These are phyloP conservation scores for Brachypterus glaber DNA, from an alignment of 2,888 invertebrate genomes.

Conservation along the genomic window DNA sequence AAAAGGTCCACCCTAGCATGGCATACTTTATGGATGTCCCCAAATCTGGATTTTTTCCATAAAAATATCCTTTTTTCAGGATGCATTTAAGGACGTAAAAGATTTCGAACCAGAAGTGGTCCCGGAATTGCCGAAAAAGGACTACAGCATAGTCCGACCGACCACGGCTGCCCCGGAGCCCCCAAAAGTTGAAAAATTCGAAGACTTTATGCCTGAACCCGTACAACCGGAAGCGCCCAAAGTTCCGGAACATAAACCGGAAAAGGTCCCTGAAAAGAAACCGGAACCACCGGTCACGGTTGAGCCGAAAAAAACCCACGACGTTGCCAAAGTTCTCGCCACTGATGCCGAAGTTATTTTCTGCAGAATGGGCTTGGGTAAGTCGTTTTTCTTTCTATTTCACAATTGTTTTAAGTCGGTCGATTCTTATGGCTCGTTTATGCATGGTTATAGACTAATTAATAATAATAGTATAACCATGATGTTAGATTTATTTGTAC, in stretches of 20 bases:
- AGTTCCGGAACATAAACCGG: slow-evolving; percentile 10
- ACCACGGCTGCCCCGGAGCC: slow-evolving; percentile 14
- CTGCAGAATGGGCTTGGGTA: slow-evolving; percentile 63
- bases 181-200: slow-evolving; percentile 4
- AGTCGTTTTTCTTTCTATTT: too few relatives aligned
- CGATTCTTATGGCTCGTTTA: too few relatives aligned
- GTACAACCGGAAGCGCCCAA: slow-evolving; percentile 15
- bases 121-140: slow-evolving; percentile 19
- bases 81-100: slow-evolving; percentile 31
- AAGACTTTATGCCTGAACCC: slow-evolving; percentile 15
- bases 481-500: too few relatives aligned
- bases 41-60: slow-evolving; percentile 10
- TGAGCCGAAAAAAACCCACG: slow-evolving; percentile 4
- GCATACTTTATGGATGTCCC: too few relatives aligned
- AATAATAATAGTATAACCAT: too few relatives aligned
- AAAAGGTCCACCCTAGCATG: too few relatives aligned
- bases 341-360: slow-evolving; percentile 62
- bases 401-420: too few relatives aligned
- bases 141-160: slow-evolving; percentile 11
- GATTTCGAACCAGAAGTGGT: slow-evolving; percentile 24
- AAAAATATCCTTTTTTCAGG: too few relatives aligned
- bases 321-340: slow-evolving; percentile 36
- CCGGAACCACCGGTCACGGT: slow-evolving; percentile 3
- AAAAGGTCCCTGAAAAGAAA: slow-evolving; percentile 14
- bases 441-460: too few relatives aligned